A percentile compares a stretch with the other conserved stretches of the same genome.
Conservation (phyloP, 2,888 invertebrate genomes). For the Uropetala carovei region DNA sequence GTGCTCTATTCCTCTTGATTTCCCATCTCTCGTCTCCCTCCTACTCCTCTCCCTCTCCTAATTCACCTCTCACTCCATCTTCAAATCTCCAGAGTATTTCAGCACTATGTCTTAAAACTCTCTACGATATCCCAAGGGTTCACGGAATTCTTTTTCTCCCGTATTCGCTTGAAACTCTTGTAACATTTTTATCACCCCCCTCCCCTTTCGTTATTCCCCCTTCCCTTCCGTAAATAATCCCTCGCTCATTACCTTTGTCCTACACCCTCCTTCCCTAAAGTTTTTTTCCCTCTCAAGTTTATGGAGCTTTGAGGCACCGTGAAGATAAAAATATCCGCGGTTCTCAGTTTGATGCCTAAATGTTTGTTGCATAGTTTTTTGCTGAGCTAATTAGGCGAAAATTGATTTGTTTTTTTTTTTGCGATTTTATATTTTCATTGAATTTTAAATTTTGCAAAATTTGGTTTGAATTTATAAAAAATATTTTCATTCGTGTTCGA, state of each 20-base stretch:
- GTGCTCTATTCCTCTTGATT: constrained; percentile 23
- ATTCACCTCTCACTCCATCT: background rate
- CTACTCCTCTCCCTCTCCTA: background rate
- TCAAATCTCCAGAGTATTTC: background rate
- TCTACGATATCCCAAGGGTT: background rate
- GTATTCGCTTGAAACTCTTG: background rate
- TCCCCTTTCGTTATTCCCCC: background rate
- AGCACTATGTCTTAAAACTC: constrained; percentile 21
- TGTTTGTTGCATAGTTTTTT: too few relatives aligned
- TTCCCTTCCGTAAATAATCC: background rate
- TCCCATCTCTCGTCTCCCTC: background rate
- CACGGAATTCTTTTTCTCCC: background rate
- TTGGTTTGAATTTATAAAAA: background rate
- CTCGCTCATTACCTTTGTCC: background rate
- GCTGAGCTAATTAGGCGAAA: too few relatives aligned
- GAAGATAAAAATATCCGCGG: background rate
- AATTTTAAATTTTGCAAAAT: background rate
- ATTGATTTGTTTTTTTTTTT: too few relatives aligned
- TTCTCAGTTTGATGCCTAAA: too few relatives aligned
- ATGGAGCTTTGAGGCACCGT: background rate
- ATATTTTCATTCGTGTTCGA: background rate
- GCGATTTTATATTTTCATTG: too few relatives aligned
- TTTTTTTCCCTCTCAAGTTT: background rate
- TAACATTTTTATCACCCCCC: background rate
- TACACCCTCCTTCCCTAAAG: background rate